Conservation (phyloP, 2,888 invertebrate genomes). For the Noctua fimbriata region DNA sequence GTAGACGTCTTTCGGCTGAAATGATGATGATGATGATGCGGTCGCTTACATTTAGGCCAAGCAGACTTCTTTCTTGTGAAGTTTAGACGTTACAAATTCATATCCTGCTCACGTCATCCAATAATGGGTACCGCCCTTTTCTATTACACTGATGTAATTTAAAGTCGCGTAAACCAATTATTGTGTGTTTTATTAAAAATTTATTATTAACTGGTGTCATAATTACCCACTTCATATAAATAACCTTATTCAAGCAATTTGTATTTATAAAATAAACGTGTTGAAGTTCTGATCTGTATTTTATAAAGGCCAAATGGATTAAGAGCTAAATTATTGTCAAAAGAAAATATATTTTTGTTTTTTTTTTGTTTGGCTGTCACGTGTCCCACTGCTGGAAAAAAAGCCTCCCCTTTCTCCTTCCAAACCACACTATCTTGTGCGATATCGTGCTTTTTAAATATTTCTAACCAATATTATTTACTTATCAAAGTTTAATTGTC, state of each 20-base stretch:
- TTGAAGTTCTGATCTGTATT: neutral
- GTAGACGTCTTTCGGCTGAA: no score
- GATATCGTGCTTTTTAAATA: neutral
- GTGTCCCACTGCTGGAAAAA: no score
- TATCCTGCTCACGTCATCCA: neutral
- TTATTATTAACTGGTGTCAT: conserved; percentile 16
- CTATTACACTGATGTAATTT: neutral
- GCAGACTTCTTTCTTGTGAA: neutral
- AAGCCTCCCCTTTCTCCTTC: no score
- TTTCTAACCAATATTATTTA: neutral
- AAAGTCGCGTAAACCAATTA: conserved; percentile 3
- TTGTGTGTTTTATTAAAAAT: conserved; percentile 26
- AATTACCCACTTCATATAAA: neutral
- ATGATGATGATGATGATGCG: no score
- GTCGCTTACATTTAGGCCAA: no score
- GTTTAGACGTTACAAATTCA: neutral
- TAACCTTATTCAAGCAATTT: neutral
- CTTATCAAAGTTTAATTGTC: no score
- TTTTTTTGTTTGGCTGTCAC: no score
- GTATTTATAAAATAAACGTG: neutral
- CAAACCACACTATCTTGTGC: no score
- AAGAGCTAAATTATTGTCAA: neutral
- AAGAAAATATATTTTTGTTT: no score
- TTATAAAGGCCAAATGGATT: neutral
- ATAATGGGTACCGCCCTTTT: conserved; percentile 8